A percentile compares a stretch with the other conserved stretches of the same genome.
Conservation (phyloP, 2,113 vertebrate species). For the Erpornis zantholeuca region DNA sequence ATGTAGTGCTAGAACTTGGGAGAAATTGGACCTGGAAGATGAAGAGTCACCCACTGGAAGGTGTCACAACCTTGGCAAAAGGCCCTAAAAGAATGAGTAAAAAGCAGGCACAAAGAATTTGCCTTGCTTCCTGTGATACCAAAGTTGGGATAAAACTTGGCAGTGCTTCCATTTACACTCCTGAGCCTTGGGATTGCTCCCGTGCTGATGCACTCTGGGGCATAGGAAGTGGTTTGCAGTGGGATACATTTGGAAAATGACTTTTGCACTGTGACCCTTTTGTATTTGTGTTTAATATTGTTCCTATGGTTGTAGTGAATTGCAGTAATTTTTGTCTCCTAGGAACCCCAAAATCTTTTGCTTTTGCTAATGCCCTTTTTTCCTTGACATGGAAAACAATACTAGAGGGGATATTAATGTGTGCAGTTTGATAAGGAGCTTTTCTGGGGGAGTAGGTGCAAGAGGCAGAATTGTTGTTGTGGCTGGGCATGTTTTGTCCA, state of each 20-base stretch:
- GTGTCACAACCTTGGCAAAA: background rate
- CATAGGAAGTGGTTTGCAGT: background rate
- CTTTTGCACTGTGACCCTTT: background rate
- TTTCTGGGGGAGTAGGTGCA: background rate
- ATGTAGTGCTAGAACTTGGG: background rate
- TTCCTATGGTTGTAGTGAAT: background rate
- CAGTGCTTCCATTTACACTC: background rate
- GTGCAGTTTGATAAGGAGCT: background rate
- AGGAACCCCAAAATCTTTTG: background rate
- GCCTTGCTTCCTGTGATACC: background rate
- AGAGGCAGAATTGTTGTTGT: background rate
- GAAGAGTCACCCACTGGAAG: background rate
- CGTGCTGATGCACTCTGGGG: fast-evolving
- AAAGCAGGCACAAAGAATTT: background rate
- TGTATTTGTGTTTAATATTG: background rate
- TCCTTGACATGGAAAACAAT: background rate
- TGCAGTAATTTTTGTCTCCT: background rate
- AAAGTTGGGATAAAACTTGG: background rate
- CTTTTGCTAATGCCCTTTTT: background rate
- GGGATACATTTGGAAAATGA: background rate
- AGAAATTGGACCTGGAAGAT: background rate
- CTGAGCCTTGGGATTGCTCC: background rate
- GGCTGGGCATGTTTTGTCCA: background rate
- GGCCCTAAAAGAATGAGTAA: background rate
- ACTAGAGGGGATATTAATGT: background rate